Percentiles rank a stretch among this genome's conserved stretches.
Conservation (phyloP, 1,140 invertebrate species). For the Caligus rogercresseyi region DNA sequence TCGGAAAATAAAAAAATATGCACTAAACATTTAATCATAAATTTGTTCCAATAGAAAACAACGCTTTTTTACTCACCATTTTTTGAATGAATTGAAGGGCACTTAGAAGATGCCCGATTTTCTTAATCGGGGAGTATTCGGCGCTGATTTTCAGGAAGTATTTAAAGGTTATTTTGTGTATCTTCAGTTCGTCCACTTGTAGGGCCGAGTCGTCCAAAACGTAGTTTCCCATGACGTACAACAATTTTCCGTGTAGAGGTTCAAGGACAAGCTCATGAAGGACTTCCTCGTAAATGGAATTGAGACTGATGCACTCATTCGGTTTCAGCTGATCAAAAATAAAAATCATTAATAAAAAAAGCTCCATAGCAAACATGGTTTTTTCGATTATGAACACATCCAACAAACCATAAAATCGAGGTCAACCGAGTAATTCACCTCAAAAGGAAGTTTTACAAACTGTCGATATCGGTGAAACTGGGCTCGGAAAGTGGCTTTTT, state of each 20-base stretch:
- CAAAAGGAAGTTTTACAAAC: too few relatives aligned
- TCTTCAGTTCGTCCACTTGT: background rate
- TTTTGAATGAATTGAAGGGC: background rate
- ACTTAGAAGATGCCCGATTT: background rate
- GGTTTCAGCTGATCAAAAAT: background rate
- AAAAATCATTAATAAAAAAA: conserved; percentile 1
- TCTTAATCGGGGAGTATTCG: background rate
- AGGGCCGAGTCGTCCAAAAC: background rate
- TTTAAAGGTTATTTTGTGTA: background rate
- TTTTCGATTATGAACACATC: too few relatives aligned
- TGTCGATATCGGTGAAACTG: too few relatives aligned
- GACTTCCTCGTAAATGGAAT: background rate
- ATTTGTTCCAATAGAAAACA: too few relatives aligned
- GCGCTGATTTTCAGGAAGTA: background rate
- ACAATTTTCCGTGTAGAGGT: background rate
- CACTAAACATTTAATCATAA: too few relatives aligned
- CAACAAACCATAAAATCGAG: too few relatives aligned
- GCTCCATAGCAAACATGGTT: too few relatives aligned
- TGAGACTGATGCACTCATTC: background rate
- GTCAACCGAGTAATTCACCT: too few relatives aligned
- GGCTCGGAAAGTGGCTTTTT: too few relatives aligned
- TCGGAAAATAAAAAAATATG: too few relatives aligned
- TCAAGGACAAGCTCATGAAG: background rate
- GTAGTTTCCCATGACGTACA: background rate
- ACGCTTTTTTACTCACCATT: too few relatives aligned